phyloP scores from a whole-genome alignment of 2,888 invertebrate genomes.

The Chloromyia formosa region DNA sequence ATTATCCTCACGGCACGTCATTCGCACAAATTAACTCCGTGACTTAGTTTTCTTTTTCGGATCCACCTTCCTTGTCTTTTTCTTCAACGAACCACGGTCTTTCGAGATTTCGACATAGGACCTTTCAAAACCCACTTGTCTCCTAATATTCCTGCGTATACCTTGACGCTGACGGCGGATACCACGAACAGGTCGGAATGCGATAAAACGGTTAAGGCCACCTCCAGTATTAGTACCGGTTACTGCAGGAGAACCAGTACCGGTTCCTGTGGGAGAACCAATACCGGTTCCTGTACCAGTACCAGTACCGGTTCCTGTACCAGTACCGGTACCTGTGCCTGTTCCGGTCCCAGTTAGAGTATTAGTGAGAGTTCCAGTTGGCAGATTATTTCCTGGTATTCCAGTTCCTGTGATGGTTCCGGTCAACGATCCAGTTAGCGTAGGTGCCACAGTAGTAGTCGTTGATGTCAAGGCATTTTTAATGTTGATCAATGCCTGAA shows the following conservation, averaged over 20 bases:
- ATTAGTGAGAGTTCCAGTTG: not conserved
- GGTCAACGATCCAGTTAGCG: not conserved
- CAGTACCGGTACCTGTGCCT: not conserved
- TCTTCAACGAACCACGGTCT: too few relatives aligned
- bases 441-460: not conserved
- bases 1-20: too few relatives aligned
- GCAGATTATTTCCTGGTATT: not conserved
- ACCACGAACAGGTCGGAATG: too few relatives aligned
- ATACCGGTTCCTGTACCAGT: not conserved
- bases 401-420: not conserved
- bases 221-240: not conserved
- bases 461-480: not conserved
- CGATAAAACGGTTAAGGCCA: not conserved
- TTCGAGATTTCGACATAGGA: too few relatives aligned
- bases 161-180: too few relatives aligned
- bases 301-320: slow-evolving; percentile 4
- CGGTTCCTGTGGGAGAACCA: not conserved
- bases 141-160: too few relatives aligned
- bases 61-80: too few relatives aligned
- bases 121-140: too few relatives aligned
- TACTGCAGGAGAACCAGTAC: not conserved
- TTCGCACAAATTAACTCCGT: too few relatives aligned
- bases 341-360: not conserved
- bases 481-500: slow-evolving; percentile 1
- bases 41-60: too few relatives aligned